Evolutionary conservation across 2,797 vertebrate genomes (phyloP).

Genomic region (Thaleichthys pacificus): DNA sequence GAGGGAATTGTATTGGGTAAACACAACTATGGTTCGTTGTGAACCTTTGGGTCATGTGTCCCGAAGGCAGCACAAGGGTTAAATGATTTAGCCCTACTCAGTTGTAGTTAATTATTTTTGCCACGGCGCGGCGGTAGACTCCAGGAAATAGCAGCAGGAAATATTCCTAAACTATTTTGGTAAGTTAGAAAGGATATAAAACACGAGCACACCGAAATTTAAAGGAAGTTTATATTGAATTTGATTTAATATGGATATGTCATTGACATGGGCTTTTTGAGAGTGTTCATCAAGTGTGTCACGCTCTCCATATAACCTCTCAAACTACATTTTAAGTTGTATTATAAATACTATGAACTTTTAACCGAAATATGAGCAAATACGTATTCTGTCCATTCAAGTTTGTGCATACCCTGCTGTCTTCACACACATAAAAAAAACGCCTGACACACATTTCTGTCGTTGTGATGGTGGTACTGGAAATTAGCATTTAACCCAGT

Average conservation of each 20-base stretch:
- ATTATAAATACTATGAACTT: background rate
- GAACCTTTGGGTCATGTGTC: too few species aligned
- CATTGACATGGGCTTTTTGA: too few species aligned
- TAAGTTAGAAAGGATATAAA: too few species aligned
- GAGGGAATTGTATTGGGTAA: too few species aligned
- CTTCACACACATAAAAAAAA: background rate
- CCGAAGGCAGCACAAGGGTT: too few species aligned
- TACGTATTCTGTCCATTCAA: background rate
- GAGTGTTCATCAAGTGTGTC: background rate
- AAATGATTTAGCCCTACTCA: background rate
- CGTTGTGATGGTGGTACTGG: background rate
- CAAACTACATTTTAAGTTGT: background rate
- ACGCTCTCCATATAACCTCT: too few species aligned
- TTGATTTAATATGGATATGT: too few species aligned
- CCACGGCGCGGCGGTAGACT: constrained; percentile 1
- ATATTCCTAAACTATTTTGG: background rate
- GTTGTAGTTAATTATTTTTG: constrained; percentile 6
- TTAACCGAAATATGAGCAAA: background rate
- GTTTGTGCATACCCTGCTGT: background rate
- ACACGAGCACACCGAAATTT: too few species aligned
- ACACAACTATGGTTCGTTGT: too few species aligned
- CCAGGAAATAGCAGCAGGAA: constrained; percentile 1
- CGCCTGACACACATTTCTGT: background rate
- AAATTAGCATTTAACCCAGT: background rate
- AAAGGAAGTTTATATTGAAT: too few species aligned